These are phyloP conservation scores for Philantomba maxwellii DNA, from an alignment of 2,113 vertebrate species.

Conservation along the genomic window DNA sequence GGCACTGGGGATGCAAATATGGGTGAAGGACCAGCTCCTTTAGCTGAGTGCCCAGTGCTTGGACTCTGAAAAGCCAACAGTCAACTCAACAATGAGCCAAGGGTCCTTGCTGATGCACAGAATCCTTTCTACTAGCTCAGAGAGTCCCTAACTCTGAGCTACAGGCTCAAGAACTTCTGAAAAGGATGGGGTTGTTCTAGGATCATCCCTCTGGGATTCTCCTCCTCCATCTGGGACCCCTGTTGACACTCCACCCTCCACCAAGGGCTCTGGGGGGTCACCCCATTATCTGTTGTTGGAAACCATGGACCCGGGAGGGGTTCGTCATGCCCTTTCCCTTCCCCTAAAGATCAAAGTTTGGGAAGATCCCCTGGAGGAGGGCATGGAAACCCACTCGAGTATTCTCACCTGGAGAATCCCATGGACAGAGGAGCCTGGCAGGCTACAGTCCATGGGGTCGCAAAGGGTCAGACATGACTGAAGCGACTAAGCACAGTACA, in stretches of 20 bases:
- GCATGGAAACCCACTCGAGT: neutral
- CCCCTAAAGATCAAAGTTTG: neutral
- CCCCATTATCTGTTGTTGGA: neutral
- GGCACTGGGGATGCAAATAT: neutral
- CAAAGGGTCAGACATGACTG: neutral
- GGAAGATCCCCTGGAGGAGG: neutral
- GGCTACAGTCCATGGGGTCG: neutral
- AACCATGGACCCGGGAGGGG: neutral
- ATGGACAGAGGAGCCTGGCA: neutral
- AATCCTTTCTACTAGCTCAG: neutral
- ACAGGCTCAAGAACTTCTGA: neutral
- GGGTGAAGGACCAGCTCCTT: no score
- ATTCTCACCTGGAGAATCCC: neutral
- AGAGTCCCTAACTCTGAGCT: neutral
- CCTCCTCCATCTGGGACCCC: neutral
- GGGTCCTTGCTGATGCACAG: accelerated
- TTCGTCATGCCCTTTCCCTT: neutral
- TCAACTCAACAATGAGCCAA: neutral
- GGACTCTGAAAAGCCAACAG: neutral
- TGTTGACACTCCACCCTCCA: neutral
- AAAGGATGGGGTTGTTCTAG: neutral
- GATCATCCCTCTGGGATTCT: neutral
- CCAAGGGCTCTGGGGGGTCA: neutral
- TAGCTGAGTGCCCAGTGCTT: accelerated
- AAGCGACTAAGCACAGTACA: neutral